Evolutionary conservation across 2,888 invertebrate species (phyloP), one percentile per base, ranked within the genome.

Genomic region (Vesta saturnalis): DNA sequence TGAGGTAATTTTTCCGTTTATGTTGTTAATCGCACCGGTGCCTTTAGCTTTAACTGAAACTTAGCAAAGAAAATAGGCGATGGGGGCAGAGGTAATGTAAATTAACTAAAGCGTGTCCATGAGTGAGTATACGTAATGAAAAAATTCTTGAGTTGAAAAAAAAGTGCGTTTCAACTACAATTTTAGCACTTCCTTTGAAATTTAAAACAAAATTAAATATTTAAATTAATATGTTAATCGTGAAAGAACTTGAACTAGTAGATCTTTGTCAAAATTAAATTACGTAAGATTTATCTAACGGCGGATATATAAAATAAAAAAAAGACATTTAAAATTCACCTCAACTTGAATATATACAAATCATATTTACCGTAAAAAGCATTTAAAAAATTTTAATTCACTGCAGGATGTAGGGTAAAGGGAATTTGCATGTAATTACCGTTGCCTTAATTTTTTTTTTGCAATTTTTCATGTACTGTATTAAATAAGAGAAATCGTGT

Each of bases 401-500:
- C 49, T 18, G 19, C 52, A 52, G 52, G 52, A 52, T 52, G 52
- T 52, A 14, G 15, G 15, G 6, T 5, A 15, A 47, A 15, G 52
- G n/a, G n/a, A n/a, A 52, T 52, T 52, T 21, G 52, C 52, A 52
- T 52, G 12, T 52, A 21, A 21, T 21, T 52, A 52, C 10, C 12
- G 43, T 43, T 43, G 14, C 12, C 2, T 52, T 12, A 5, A 21
- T 21, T 21, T 39, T 39, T 39, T n/a, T 10, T 39, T 39, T 8
- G 3, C 43, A 12, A 5, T 19, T 22, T 19, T 54, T 54, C 19
- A 16, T 8, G 6, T 54, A 21, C 54, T 16, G 23, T 10, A 59
- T 49, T 56, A 55, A 65, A 60, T 55, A 55, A 62, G 19, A 39
- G 35, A 52, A 52, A 19, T 52, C 19, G 52, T 52, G 52, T 52